Evolutionary conservation across 2,113 vertebrate species (phyloP), one percentile per base, ranked within the genome.

Genomic region (Meriones unguiculatus): DNA sequence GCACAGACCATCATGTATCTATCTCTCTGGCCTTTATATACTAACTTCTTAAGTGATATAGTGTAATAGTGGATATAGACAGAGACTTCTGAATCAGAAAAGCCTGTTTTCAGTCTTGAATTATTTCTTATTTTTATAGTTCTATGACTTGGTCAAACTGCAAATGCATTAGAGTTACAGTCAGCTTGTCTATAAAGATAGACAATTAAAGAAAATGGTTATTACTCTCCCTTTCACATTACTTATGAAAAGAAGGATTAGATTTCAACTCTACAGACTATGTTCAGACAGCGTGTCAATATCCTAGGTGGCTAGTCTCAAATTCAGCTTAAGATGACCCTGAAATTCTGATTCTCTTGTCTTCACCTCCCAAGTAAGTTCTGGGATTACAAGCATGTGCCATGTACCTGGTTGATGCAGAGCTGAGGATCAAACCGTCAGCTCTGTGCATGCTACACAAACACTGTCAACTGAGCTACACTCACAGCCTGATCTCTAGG

Each of bases 11-110:
- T 30, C 38, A 46, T 30, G 38, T n/a, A 12, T 24, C 38, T 67
- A 10, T 46, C 25, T 67, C 62, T 46, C 62, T 67, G 25, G 38
- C 17, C 8, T 64, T n/a, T 10, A 0, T 73, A 28, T 52, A 7
- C 32, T 84, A 95, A 76, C 46, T 91, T 94, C 50, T 78, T 76
- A 93, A 82, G 57, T 82, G 73, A 73, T 28, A n/a, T 25, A n/a
- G 28, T 72, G 24, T 25, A 70, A 87, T 30, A 70, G 85, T 70
- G 46, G 30, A 54, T 67, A 91, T 35, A 87, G 24, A 62, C 65
- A 85, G 41, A n/a, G 32, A 38, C 28, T 57, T 89, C 67, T 82
- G 35, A 92, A 54, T 81, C 32, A 89, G 57, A 92, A 32, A 24
- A 41, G 69, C 5, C 12, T 70, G 30, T 15, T 67, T 62, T 78